Evolutionary conservation across 2,113 vertebrate genomes (phyloP).

Genomic region (Fulica atra): DNA sequence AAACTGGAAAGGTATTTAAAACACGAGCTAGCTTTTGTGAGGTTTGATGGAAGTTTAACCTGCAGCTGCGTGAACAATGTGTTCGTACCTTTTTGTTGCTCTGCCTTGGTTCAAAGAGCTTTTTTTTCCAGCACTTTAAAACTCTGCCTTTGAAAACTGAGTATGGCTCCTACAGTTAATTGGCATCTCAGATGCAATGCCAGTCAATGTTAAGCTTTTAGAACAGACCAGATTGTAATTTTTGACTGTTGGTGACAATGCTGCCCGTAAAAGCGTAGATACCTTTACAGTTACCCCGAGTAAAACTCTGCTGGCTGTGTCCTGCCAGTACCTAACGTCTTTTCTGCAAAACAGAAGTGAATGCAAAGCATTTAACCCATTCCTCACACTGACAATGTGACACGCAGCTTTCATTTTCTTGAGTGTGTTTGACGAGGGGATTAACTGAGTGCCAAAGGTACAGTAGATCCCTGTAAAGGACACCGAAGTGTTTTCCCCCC

Average conservation of each 20-base stretch:
- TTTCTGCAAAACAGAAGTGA: slow-evolving; percentile 1
- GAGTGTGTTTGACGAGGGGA: slow-evolving; percentile 53
- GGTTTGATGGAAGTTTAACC: slow-evolving; percentile 7
- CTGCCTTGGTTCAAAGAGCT: neutral
- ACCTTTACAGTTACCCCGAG: neutral
- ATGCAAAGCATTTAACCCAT: slow-evolving; percentile 19
- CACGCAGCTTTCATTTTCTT: slow-evolving; percentile 44
- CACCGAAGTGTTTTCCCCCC: neutral
- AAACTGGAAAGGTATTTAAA: neutral
- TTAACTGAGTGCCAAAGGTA: slow-evolving; percentile 63
- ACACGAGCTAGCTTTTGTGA: neutral
- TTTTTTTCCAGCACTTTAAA: neutral
- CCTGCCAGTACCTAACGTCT: neutral
- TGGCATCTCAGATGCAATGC: neutral
- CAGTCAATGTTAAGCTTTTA: neutral
- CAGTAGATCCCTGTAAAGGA: slow-evolving; percentile 41
- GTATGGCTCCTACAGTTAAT: neutral
- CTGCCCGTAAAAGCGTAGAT: neutral
- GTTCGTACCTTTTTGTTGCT: neutral
- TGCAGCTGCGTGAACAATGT: neutral
- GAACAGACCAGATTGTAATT: neutral
- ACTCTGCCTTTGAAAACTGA: neutral
- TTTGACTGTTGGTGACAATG: neutral
- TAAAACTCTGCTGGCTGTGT: neutral
- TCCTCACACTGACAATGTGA: slow-evolving; percentile 21